These are phyloP conservation scores for Polypedilum vanderplanki DNA, from an alignment of 1,140 invertebrate species.

Conservation along the genomic window DNA sequence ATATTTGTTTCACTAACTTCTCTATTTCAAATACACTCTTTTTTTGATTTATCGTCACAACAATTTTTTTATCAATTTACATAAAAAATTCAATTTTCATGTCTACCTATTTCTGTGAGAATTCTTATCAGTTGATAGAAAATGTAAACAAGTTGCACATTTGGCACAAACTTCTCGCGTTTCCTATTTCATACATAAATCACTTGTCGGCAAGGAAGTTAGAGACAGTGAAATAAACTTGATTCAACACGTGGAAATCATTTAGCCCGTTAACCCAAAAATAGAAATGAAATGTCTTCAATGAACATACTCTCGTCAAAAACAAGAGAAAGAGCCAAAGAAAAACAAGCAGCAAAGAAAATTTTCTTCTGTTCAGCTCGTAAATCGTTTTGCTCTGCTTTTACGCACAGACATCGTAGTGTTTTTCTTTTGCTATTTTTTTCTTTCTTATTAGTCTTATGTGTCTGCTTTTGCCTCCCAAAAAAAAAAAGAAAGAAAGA, in stretches of 20 bases:
- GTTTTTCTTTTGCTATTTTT: conserved; percentile 8
- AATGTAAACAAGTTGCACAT: background rate
- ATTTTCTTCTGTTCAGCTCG: background rate
- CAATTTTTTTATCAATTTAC: conserved; percentile 22
- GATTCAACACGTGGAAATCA: conserved; percentile 6
- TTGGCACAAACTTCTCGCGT: background rate
- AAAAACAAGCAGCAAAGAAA: conserved; percentile 1
- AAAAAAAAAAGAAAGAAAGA: background rate
- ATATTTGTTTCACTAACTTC: conserved; percentile 13
- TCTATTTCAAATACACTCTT: background rate
- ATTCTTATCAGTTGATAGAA: background rate
- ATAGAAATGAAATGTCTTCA: conserved; percentile 29
- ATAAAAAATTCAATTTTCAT: conserved; percentile 16
- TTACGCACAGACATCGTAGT: conserved; percentile 28
- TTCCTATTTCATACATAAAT: conserved; percentile 20
- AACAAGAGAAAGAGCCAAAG: conserved; percentile 1
- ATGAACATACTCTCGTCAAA: conserved; percentile 12
- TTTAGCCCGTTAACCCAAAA: conserved; percentile 25
- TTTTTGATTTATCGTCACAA: background rate
- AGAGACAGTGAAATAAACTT: background rate
- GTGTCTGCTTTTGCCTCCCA: background rate
- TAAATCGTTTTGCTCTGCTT: conserved; percentile 22
- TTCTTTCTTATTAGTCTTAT: background rate
- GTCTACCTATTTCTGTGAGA: background rate
- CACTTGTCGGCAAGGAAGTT: background rate